A percentile compares a stretch with the other conserved stretches of the same genome.
phyloP scores from a whole-genome alignment of 2,888 invertebrate genomes.

The Bugula neritina region DNA sequence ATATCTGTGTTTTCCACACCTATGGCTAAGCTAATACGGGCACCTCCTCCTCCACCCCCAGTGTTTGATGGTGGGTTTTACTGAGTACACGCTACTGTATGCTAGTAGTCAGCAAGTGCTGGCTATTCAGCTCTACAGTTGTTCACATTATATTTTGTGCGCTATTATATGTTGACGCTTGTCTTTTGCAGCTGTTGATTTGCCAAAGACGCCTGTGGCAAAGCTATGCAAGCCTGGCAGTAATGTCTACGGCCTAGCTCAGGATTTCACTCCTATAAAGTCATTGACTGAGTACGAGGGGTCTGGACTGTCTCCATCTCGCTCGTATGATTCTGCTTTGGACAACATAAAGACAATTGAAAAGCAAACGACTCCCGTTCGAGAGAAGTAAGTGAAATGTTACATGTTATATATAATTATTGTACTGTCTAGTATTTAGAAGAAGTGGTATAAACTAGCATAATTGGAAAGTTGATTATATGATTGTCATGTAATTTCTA shows the following conservation, averaged over 20 bases:
- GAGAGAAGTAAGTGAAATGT: slow-evolving; percentile 1
- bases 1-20: background rate
- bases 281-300: slow-evolving; percentile 31
- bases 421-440: too few relatives aligned
- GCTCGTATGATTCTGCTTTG: slow-evolving; percentile 56
- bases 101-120: too few relatives aligned
- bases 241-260: background rate
- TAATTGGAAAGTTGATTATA: too few relatives aligned
- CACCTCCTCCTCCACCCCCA: background rate
- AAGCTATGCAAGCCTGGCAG: background rate
- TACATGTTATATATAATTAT: too few relatives aligned
- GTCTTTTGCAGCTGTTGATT: background rate
- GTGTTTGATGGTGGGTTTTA: slow-evolving; percentile 10
- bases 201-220: background rate
- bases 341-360: slow-evolving; percentile 44
- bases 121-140: too few relatives aligned
- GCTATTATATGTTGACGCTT: too few relatives aligned
- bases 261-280: slow-evolving; percentile 28
- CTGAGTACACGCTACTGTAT: too few relatives aligned
- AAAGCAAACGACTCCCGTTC: slow-evolving; percentile 29
- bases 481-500: too few relatives aligned
- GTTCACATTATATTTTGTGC: too few relatives aligned
- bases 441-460: too few relatives aligned
- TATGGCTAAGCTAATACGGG: slow-evolving; percentile 14
- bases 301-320: slow-evolving; percentile 52